phyloP scores from a whole-genome alignment of 2,888 invertebrate genomes.

The Synergus japonicus region DNA sequence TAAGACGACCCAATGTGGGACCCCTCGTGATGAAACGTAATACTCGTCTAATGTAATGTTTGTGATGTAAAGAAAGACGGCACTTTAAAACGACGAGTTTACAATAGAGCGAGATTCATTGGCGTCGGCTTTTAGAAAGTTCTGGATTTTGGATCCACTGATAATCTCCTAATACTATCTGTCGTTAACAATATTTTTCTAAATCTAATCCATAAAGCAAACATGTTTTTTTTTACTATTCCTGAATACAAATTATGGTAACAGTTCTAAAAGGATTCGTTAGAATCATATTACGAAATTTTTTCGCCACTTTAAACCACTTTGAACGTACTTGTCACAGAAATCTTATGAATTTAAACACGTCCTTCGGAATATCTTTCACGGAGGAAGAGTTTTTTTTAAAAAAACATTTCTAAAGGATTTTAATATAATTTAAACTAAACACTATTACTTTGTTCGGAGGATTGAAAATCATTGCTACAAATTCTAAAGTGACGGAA shows the following conservation, averaged over 20 bases:
- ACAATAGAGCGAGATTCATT: conserved; percentile 1
- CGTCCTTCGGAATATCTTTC: background rate
- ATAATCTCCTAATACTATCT: background rate
- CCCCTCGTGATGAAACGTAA: conserved; percentile 20
- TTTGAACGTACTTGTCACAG: background rate
- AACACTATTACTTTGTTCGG: no score
- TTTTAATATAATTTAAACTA: no score
- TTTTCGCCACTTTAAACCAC: background rate
- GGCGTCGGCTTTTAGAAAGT: background rate
- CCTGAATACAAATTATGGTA: background rate
- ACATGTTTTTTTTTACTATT: background rate
- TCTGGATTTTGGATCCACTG: background rate
- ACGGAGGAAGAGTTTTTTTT: background rate
- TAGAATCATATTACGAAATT: conserved; percentile 30
- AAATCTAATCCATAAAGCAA: background rate
- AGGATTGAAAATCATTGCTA: background rate
- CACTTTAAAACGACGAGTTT: background rate
- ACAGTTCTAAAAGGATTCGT: background rate
- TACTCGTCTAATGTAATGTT: conserved; percentile 28
- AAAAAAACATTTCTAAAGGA: background rate
- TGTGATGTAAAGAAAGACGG: conserved; percentile 32
- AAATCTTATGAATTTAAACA: background rate
- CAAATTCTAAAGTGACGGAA: background rate
- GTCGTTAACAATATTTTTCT: no score
- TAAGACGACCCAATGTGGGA: conserved; percentile 13